Base-by-base conservation (phyloP, 1,140 invertebrate genomes). In the Scaptomyza hsui region DNA sequence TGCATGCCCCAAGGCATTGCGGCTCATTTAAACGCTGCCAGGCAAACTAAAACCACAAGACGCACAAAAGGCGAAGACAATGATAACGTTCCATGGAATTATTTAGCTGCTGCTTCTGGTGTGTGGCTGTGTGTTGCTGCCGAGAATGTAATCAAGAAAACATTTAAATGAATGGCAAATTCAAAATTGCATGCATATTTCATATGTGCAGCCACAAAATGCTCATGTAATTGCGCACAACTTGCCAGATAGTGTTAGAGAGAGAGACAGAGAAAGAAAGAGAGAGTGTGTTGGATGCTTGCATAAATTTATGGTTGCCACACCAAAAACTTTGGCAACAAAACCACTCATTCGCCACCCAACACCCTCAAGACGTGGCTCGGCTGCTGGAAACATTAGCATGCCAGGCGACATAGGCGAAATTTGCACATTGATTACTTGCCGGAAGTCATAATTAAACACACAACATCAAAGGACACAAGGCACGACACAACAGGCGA, bases 141-240 rank as follows among this genome's bases (percentile, higher is more conserved):
- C 57, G 79, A 88, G 72, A 85, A 85, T 85, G 81, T 85, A 85
- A 86, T 86, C 81, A 86, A 86, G 82, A 88, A 86, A 86, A 72
- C 81, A 86, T 86, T 88, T 88, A 86, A 86, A 88, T 81, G 77
- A 86, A 86, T 88, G 81, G 77, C 59, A 86, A 86, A 86, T 86
- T 86, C 82, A 88, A 86, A 86, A 86, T 86, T 86, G 82, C 81
- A 88, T 88, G 82, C 81, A 86, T 86, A 86, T 86, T 86, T 86
- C 82, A 86, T 86, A 88, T 86, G 81, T 88, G 82, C 77, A 81
- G 65, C 81, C 81, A 86, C 81, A 88, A 86, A 86, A 86, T 86
- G 78, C 59, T 86, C 77, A 88, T 81, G 77, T 86, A 88, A 86
- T 85, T 85, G 80, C 61, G 73, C 68, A 73, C 80, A 81, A 83